A percentile compares a stretch with the other conserved stretches of the same genome.
These are phyloP conservation scores for Limnephilus marmoratus DNA, from an alignment of 2,888 invertebrate genomes.

Conservation along the genomic window DNA sequence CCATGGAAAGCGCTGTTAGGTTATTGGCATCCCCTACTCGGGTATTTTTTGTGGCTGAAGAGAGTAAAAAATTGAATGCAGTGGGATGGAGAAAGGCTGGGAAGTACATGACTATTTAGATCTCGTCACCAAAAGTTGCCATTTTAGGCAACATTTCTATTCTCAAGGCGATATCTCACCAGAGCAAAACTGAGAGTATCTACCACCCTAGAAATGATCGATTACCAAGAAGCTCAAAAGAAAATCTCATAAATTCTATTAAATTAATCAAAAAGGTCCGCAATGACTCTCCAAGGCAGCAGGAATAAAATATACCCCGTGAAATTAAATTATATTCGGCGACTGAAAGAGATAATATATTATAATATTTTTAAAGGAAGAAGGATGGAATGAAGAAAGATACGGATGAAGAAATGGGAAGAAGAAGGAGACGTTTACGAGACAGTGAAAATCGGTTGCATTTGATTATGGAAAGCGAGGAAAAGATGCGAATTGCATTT, in stretches of 20 bases:
- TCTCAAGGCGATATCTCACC: no score
- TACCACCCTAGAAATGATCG: not conserved
- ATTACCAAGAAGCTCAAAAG: not conserved
- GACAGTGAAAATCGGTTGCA: constrained; percentile 58
- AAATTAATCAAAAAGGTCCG: not conserved
- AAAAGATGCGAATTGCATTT: constrained; percentile 55
- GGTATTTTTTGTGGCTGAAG: no score
- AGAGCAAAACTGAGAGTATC: no score
- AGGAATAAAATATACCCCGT: not conserved
- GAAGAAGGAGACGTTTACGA: constrained; percentile 39
- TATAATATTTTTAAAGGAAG: not conserved
- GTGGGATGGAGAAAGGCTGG: no score
- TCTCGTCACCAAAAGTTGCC: no score
- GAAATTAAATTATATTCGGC: constrained; percentile 2
- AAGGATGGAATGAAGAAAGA: not conserved
- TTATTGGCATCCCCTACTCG: no score
- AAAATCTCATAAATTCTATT: not conserved
- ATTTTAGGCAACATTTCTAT: no score
- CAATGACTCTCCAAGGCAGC: not conserved
- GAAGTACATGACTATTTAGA: no score
- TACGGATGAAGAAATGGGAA: constrained; percentile 41
- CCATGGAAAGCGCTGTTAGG: no score
- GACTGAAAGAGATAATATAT: not conserved
- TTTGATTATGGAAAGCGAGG: constrained; percentile 55
- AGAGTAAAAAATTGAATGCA: no score